Evolutionary conservation across 2,888 invertebrate species (phyloP), one percentile per base, ranked within the genome.

Genomic region (Tipula unca): DNA sequence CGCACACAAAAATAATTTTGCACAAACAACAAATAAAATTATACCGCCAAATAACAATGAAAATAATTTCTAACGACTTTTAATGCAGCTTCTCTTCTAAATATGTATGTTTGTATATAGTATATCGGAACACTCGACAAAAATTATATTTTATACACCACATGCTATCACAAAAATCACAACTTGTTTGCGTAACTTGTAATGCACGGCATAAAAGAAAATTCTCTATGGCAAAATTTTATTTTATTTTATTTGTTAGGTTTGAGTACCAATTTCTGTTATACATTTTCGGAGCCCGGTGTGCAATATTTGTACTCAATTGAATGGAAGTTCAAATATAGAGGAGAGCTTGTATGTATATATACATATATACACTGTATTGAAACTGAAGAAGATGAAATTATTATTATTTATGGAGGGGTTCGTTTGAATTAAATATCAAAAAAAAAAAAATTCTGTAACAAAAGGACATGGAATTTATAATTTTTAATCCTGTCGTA

Each of bases 391-490:
- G 69, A 69, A 69, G 69, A 69, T 69, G 69, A 69, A 69, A 69
- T 69, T 69, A 69, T 69, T 54, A 3, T 54, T 69, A 69, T 69
- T 69, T 69, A 69, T 69, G 25, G 69, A 69, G 69, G 69, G 69
- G 69, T 69, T 69, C 69, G 69, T 69, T 69, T 69, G 69, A 69
- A 69, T 69, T 69, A 69, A 25, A 54, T 54, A 54, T 54, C 48
- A 54, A 54, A 54, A 20, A 54, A 54, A 69, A 48, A n/a, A 5
- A 54, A 54, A 69, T n/a, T n/a, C n/a, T n/a, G n/a, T 25, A 69
- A 69, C 69, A 69, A 69, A 69, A 69, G 69, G 69, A 69, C 69
- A 69, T 69, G 69, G 69, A 69, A 69, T 69, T 69, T 69, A 69
- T 69, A 69, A 69, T 69, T 69, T 69, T 69, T 69, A 69, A 69